phyloP scores from a whole-genome alignment of 2,888 invertebrate genomes.

The Tiliacea aurago region DNA sequence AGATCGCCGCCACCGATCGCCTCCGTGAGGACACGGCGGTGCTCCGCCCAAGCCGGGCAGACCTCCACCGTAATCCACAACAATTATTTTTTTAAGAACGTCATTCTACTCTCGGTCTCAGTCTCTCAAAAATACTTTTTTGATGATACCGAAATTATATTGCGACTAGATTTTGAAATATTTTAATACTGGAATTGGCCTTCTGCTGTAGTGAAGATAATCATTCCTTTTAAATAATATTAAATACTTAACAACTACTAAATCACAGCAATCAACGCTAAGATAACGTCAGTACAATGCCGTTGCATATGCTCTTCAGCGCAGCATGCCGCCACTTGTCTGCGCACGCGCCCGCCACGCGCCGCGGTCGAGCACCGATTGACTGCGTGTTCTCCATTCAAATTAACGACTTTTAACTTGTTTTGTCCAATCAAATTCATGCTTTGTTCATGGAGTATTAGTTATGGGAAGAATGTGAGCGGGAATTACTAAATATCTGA shows the following conservation, averaged over 20 bases:
- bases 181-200: too few species aligned
- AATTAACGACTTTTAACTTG: conserved; percentile 65
- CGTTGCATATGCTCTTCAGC: conserved; percentile 86
- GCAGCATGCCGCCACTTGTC: conserved; percentile 82
- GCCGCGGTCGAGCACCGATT: conserved; percentile 70
- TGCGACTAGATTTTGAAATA: too few species aligned
- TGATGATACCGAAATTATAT: too few species aligned
- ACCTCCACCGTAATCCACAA: too few species aligned
- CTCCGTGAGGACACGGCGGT: too few species aligned
- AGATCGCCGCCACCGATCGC: too few species aligned
- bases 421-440: conserved; percentile 46
- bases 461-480: neutral
- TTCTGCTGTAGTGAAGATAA: neutral
- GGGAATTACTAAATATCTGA: neutral
- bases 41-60: too few species aligned
- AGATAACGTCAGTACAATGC: conserved; percentile 55
- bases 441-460: conserved; percentile 35
- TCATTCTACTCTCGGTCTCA: too few species aligned
- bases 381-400: conserved; percentile 66
- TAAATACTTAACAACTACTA: neutral
- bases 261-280: conserved; percentile 35
- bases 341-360: conserved; percentile 82
- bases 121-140: too few species aligned
- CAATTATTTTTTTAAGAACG: too few species aligned
- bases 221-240: neutral